Base-by-base conservation (phyloP, 2,797 vertebrate species). In the Natrix natrix region DNA sequence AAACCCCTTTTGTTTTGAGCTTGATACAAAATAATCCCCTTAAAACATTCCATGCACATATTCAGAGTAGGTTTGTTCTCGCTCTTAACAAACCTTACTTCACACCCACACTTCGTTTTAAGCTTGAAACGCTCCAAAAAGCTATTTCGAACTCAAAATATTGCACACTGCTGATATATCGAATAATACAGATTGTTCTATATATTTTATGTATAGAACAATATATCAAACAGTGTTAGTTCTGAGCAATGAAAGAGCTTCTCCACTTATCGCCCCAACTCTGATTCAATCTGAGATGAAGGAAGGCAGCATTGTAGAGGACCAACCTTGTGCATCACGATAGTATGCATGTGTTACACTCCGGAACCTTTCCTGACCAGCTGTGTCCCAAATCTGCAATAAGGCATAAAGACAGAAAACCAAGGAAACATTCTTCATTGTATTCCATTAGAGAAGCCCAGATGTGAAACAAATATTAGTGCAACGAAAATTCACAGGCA, bases 271-370 rank as follows among this genome's bases (percentile, higher is more conserved):
- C 61, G 52, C n/a, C 12, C 24, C 8, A 17, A 26, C 48, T 90
- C 56, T 32, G n/a, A 52, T 22, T 55, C 32, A 88, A 90, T 26
- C 48, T 43, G 10, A 74, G 55, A 91, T 86, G 11, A 12, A 7
- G 59, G 48, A 24, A 32, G n/a, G 54, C 14, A 24, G 86, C 1
- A 61, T 48, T 43, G 26, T 0, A 5, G 56, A 91, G 16, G 7
- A 95, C 97, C 97, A 97, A 99, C 99, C 99, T 96, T 99, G 99
- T 54, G 99, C 99, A 89, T 99, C 99, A 97, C 99, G 98, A 97
- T 99, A 99, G 97, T 99, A 99, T 57, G 99, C 99, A 0, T 99
- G 99, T 6, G 99, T 99, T 96, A 99, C 98, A 0, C 99, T 99
- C 95, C 99, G 99, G 97, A 99, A 99, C 66, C 99, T 98, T 97